Evolutionary conservation across 2,113 vertebrate species (phyloP).

Genomic region (Malaclemys terrapin): DNA sequence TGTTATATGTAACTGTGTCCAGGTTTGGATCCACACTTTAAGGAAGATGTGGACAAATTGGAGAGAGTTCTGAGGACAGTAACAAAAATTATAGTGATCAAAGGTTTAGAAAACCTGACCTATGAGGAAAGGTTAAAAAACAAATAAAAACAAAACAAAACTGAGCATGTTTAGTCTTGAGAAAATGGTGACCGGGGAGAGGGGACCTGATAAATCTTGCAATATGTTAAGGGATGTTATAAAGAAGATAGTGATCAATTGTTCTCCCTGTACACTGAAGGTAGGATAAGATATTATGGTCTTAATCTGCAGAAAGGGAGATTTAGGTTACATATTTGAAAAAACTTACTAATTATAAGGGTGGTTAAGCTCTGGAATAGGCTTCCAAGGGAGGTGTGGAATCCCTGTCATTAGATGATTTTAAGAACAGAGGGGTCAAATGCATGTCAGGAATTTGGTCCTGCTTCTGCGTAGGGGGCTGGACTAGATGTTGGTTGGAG

Average conservation of each 20-base stretch:
- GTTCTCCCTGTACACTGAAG: not conserved
- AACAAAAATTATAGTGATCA: too few relatives aligned
- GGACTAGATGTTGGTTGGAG: not conserved
- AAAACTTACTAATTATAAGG: not conserved
- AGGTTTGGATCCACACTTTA: too few relatives aligned
- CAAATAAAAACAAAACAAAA: too few relatives aligned
- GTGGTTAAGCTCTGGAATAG: not conserved
- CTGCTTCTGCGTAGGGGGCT: not conserved
- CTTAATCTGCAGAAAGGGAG: not conserved
- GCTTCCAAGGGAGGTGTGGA: not conserved
- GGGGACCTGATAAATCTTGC: too few relatives aligned
- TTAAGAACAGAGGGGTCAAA: not conserved
- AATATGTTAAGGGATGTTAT: too few relatives aligned
- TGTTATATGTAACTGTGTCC: too few relatives aligned
- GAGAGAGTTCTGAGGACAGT: too few relatives aligned
- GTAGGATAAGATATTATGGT: not conserved
- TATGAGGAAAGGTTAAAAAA: too few relatives aligned
- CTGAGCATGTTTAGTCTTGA: too few relatives aligned
- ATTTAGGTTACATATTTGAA: not conserved
- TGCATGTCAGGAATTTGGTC: not conserved
- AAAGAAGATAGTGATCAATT: not conserved
- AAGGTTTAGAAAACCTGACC: too few relatives aligned
- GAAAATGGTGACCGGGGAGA: too few relatives aligned
- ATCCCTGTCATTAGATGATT: not conserved
- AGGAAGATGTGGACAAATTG: too few relatives aligned